A percentile compares a stretch with the other conserved stretches of the same genome.
Conservation (phyloP, 2,113 vertebrate genomes). For the Colaptes auratus region DNA sequence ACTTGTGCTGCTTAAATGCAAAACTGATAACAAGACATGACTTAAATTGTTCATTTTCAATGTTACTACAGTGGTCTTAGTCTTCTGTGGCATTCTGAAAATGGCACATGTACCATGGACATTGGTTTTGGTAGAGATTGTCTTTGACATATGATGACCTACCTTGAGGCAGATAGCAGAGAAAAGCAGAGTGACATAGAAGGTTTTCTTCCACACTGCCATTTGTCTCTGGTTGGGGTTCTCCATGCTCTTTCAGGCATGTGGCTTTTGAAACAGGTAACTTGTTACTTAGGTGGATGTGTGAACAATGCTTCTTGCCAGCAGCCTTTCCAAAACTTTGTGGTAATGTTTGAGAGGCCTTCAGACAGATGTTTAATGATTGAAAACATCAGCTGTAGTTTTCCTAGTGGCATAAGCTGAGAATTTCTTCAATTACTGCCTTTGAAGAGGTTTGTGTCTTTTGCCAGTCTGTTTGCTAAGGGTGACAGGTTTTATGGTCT, state of each 20-base stretch:
- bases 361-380: background rate
- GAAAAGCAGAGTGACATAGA: background rate
- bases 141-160: background rate
- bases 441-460: background rate
- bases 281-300: background rate
- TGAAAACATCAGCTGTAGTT: background rate
- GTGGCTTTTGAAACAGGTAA: background rate
- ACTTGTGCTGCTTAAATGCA: background rate
- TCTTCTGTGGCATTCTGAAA: background rate
- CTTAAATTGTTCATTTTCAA: background rate
- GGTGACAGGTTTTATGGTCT: background rate
- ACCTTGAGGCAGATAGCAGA: background rate
- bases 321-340: rapidly evolving
- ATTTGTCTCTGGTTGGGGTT: background rate
- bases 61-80: background rate
- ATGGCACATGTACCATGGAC: background rate
- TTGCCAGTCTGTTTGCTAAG: background rate
- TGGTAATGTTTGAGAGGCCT: background rate
- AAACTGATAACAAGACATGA: background rate
- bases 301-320: background rate
- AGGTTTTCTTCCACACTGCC: rapidly evolving
- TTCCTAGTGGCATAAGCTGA: background rate
- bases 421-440: background rate
- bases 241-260: rapidly evolving
- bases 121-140: background rate